Percentiles rank a stretch among this genome's conserved stretches.
Conservation (phyloP, 2,113 vertebrate species). For the Melanotaenia duboulayi region DNA sequence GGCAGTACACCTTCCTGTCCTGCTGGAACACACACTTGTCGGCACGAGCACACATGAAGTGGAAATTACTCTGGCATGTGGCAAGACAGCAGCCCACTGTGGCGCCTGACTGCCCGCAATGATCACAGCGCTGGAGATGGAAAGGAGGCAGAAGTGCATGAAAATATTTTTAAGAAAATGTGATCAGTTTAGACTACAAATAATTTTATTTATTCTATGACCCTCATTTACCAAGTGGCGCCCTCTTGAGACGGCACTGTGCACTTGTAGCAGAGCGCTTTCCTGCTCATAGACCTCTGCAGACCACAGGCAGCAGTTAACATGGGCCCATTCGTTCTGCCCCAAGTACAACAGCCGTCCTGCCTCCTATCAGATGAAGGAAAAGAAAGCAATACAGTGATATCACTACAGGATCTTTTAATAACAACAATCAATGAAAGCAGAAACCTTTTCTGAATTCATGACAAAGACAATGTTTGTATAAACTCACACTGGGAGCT, state of each 20-base stretch:
- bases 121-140: slow-evolving; percentile 88
- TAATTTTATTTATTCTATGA: not conserved
- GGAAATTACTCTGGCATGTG: slow-evolving; percentile 92
- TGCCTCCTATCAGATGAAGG: slow-evolving; percentile 82
- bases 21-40: slow-evolving; percentile 89
- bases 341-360: slow-evolving; percentile 91
- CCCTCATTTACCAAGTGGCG: slow-evolving; percentile 84
- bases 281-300: slow-evolving; percentile 91
- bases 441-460: not conserved
- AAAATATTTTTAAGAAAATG: not conserved
- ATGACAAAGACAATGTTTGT: not conserved
- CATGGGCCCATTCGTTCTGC: slow-evolving; percentile 93
- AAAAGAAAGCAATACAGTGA: not conserved
- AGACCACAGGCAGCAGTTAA: slow-evolving; percentile 94
- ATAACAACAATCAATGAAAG: not conserved
- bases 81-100: slow-evolving; percentile 92
- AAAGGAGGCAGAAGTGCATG: not conserved
- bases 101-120: slow-evolving; percentile 88
- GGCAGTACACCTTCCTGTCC: slow-evolving; percentile 92
- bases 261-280: slow-evolving; percentile 88
- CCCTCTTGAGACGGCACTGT: slow-evolving; percentile 89
- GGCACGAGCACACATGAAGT: slow-evolving; percentile 93
- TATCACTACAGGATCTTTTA: not conserved
- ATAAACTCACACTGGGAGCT: slow-evolving; percentile 81
- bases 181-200: not conserved